Base-by-base conservation (phyloP, 2,888 invertebrate species). In the Tridacna gigas region DNA sequence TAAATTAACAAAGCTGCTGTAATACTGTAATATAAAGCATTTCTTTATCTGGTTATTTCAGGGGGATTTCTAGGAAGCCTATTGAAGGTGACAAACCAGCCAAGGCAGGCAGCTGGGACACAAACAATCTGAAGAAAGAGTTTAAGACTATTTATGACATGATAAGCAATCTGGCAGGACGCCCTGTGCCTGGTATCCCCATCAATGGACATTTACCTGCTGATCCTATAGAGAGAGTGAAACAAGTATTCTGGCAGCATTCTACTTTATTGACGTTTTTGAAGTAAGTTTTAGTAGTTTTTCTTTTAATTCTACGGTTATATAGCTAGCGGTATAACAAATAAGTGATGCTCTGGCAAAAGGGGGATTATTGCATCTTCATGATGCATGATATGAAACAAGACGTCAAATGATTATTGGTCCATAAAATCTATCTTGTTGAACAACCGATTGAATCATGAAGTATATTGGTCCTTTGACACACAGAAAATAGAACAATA, bases 221-320 rank as follows among this genome's bases (percentile, higher is more conserved):
- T 12, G 92, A 95, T 83, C 92, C 93, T 3, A 86, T 91, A 60
- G 95, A 95, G 83, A 88, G 94, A 28, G 94, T 94, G 47, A 94
- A 93, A 79, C 94, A 94, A 88, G 91, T 95, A 71, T 93, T 94
- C 90, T 94, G 94, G 94, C 95, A 95, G 79, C 94, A 95, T 82
- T 90, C 92, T 71, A 94, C 94, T n/a, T 91, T 95, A n/a, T 92
- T 95, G 0, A 93, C 93, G 7, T 95, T 95, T 91, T 89, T 95
- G 77, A 94, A 89, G 94, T 95, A 86, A 79, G 89, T 83, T 37
- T 15, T 15, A 25, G 7, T 37, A 37, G 37, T 37, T 37, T 37
- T 2, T 37, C 3, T 37, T n/a, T n/a, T n/a, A n/a, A 37, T 37
- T 37, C 37, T 37, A 4, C 7, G 37, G 2, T 37, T 37, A 7